A percentile compares a stretch with the other conserved stretches of the same genome.
These are phyloP conservation scores for Polypterus bichir DNA, from an alignment of 2,113 vertebrate genomes.

Conservation along the genomic window DNA sequence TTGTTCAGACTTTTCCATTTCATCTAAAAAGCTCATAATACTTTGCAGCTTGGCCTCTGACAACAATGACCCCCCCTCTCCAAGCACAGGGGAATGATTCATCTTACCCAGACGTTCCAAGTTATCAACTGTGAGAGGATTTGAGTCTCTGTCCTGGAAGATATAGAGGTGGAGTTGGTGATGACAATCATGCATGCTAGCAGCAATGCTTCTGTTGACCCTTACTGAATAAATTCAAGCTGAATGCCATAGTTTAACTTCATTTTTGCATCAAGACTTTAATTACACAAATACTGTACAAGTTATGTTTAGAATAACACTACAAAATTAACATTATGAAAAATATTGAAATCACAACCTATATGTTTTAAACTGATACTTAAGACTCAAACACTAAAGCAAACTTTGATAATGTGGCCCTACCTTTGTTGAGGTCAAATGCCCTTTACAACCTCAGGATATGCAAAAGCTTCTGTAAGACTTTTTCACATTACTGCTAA, in stretches of 20 bases:
- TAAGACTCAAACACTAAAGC: no score
- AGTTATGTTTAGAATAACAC: no score
- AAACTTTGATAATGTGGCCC: no score
- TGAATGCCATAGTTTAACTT: background rate
- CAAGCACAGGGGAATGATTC: slow-evolving; percentile 35
- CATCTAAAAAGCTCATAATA: slow-evolving; percentile 87
- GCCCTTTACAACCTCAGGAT: no score
- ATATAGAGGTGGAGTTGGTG: background rate
- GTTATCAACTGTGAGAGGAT: slow-evolving; percentile 76
- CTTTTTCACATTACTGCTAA: no score
- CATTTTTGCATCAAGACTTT: no score
- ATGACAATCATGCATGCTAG: background rate
- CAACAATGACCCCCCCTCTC: slow-evolving; percentile 63
- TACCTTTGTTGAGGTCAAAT: no score
- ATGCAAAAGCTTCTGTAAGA: no score
- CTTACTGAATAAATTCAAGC: fast-evolving
- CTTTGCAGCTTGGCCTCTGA: slow-evolving; percentile 87
- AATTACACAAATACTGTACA: no score
- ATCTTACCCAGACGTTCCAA: slow-evolving; percentile 74
- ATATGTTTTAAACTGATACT: no score
- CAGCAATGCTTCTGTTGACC: background rate
- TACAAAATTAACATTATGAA: no score
- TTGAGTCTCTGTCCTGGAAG: slow-evolving; percentile 57
- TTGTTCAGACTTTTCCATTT: slow-evolving; percentile 83
- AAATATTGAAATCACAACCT: no score